Conservation (phyloP, 2,113 vertebrate genomes). For the Gymnobelideus leadbeateri region DNA sequence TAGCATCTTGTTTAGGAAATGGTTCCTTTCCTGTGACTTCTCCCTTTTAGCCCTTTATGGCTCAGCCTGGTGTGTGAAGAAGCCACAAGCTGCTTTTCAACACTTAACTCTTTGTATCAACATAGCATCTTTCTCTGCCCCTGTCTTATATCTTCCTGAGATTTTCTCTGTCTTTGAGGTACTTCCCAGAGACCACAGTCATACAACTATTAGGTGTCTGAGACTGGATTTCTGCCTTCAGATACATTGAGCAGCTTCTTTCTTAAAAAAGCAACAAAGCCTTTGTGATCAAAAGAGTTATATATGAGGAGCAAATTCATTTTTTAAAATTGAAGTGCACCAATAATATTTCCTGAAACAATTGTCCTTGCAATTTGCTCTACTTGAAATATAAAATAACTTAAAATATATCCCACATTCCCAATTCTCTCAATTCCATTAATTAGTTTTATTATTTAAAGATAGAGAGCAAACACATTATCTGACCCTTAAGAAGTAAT, state of each 20-base stretch:
- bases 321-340: not conserved
- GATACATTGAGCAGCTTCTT: not conserved
- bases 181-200: constrained; percentile 20
- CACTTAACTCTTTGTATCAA: not conserved
- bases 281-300: not conserved
- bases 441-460: not conserved
- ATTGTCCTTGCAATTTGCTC: not conserved
- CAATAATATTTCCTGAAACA: not conserved
- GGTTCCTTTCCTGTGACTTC: not conserved
- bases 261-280: not conserved
- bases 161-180: constrained; percentile 20
- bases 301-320: not conserved
- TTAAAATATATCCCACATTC: not conserved
- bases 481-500: not conserved
- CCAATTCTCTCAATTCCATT: not conserved
- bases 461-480: not conserved
- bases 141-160: not conserved
- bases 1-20: not conserved
- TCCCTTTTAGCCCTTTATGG: not conserved
- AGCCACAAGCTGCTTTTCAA: not conserved
- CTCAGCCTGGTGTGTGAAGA: constrained; percentile 23
- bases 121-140: not conserved
- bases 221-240: not conserved
- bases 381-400: not conserved
- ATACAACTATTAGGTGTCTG: not conserved